Conservation (phyloP, 1,140 invertebrate species). For the Cephus cinctus region DNA sequence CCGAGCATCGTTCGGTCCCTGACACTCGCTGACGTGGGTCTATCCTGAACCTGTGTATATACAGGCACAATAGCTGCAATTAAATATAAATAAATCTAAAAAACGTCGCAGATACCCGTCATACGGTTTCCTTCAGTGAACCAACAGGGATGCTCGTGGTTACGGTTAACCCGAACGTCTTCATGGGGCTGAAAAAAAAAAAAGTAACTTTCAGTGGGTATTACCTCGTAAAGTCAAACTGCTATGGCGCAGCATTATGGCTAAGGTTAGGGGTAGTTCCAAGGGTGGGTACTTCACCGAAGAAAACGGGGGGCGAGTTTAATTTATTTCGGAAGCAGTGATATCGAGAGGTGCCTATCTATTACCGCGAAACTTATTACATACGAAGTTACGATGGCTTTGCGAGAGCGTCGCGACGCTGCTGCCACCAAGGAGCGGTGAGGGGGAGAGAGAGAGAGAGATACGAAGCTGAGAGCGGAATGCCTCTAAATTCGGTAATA, state of each 20-base stretch:
- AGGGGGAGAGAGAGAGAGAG: slow-evolving; percentile 8
- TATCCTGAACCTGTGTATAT: no score
- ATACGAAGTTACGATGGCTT: slow-evolving; percentile 9
- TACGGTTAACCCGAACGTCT: no score
- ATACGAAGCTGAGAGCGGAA: slow-evolving; percentile 12
- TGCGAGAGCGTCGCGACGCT: slow-evolving; percentile 7
- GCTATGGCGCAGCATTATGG: slow-evolving; percentile 1
- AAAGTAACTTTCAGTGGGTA: no score
- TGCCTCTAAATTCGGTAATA: slow-evolving; percentile 43
- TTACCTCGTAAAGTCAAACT: slow-evolving; percentile 17
- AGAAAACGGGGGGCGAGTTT: slow-evolving; percentile 3
- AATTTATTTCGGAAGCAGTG: slow-evolving; percentile 5
- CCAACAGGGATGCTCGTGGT: no score
- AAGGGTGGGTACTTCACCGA: slow-evolving; percentile 1
- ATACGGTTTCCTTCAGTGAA: no score
- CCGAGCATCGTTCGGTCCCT: no score
- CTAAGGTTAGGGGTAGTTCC: not conserved
- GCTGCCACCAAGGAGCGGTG: slow-evolving; percentile 5
- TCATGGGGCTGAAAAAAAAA: no score
- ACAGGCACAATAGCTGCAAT: no score
- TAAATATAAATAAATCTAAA: no score
- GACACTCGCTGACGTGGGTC: no score
- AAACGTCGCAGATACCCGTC: no score
- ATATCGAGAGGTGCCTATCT: slow-evolving; percentile 15
- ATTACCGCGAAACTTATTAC: slow-evolving; percentile 28